Evolutionary conservation across 2,888 invertebrate species (phyloP).

Genomic region (Liposcelis brunnea): DNA sequence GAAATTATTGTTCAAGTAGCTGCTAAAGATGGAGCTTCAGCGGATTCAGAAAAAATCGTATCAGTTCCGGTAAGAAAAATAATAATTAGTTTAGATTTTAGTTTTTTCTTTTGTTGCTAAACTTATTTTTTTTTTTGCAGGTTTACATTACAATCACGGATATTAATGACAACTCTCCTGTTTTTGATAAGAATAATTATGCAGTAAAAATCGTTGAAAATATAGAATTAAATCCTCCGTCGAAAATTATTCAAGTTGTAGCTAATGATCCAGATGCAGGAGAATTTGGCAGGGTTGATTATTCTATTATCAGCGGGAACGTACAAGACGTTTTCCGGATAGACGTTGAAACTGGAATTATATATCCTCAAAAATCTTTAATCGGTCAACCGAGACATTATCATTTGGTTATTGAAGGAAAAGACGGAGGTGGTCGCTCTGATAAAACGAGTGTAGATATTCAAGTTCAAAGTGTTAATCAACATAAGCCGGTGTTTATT

Average conservation of each 20-base stretch:
- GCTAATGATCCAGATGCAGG: conserved; percentile 71
- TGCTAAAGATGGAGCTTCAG: conserved; percentile 64
- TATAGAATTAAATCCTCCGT: conserved; percentile 58
- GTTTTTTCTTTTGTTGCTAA: conserved; percentile 4
- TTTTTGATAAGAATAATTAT: conserved; percentile 60
- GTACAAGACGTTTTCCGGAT: conserved; percentile 58
- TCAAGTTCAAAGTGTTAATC: conserved; percentile 60
- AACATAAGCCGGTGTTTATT: conserved; percentile 63
- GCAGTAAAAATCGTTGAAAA: conserved; percentile 71
- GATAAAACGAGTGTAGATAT: conserved; percentile 59
- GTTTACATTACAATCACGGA: conserved; percentile 60
- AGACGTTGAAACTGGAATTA: conserved; percentile 58
- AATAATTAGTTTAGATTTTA: conserved; percentile 1
- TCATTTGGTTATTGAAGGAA: conserved; percentile 46
- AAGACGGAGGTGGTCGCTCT: conserved; percentile 51
- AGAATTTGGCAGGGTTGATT: conserved; percentile 55
- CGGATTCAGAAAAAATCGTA: conserved; percentile 46
- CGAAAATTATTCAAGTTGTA: conserved; percentile 60
- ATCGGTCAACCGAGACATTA: conserved; percentile 40
- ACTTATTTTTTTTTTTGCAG: conserved; percentile 24
- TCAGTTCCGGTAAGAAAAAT: conserved; percentile 48
- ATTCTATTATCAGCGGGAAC: conserved; percentile 50
- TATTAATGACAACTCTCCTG: conserved; percentile 77
- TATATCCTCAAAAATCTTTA: conserved; percentile 60
- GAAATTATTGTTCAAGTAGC: conserved; percentile 59